These are phyloP conservation scores for Parauchenoglanis punctatus DNA, from an alignment of 2,797 vertebrate genomes.

Conservation along the genomic window DNA sequence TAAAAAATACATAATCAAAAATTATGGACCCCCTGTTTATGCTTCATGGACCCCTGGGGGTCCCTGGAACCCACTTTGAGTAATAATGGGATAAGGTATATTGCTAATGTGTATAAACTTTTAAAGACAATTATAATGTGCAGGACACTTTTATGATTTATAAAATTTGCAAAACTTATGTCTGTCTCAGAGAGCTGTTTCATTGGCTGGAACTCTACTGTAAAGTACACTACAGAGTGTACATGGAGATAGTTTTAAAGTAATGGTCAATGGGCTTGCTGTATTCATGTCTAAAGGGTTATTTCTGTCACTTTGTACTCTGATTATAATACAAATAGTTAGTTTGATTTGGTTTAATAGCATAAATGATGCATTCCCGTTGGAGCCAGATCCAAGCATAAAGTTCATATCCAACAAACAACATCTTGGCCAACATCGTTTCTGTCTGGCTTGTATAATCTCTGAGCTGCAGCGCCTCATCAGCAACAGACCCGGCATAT, in stretches of 20 bases:
- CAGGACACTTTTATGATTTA: not conserved
- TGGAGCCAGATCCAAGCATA: conserved; percentile 1
- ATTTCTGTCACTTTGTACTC: not conserved
- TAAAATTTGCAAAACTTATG: not conserved
- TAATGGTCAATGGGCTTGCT: not conserved
- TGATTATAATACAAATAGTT: not conserved
- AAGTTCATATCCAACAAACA: not conserved
- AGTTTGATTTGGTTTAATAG: not conserved
- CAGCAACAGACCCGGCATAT: conserved; percentile 43
- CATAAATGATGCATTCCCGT: not conserved
- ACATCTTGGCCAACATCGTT: conserved; percentile 30
- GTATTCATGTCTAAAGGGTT: not conserved
- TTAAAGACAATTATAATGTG: not conserved
- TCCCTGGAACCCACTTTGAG: not conserved
- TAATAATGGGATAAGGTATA: not conserved
- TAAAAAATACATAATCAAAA: not conserved
- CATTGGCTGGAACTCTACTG: not conserved
- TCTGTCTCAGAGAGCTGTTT: not conserved
- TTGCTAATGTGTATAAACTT: not conserved
- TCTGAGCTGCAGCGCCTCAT: conserved; percentile 11
- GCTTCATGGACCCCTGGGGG: not conserved
- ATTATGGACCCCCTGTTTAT: not conserved
- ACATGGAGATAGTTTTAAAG: not conserved
- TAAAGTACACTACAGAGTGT: not conserved
- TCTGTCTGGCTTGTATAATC: conserved; percentile 16